Conservation (phyloP, 2,797 vertebrate genomes). For the Malacoraja senta region DNA sequence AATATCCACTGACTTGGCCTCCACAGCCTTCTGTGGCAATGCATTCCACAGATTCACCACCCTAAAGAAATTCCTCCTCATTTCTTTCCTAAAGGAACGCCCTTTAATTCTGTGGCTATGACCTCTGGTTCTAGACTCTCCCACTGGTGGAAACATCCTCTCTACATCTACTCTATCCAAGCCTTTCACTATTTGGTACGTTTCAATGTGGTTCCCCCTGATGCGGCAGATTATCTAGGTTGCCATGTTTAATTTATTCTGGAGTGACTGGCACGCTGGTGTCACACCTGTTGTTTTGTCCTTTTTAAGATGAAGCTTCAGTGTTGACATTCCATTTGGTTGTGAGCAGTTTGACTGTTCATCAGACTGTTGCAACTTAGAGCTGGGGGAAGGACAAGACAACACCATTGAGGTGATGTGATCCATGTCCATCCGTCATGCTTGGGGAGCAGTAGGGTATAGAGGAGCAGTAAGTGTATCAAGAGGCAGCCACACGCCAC, state of each 20-base stretch:
- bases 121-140: too few species aligned
- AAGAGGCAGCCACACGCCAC: not conserved
- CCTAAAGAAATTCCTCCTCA: too few species aligned
- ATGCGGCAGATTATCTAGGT: not conserved
- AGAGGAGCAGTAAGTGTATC: not conserved
- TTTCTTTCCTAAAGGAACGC: too few species aligned
- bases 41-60: too few species aligned
- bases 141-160: too few species aligned
- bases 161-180: too few species aligned
- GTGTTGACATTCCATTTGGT: not conserved
- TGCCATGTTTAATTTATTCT: not conserved
- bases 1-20: too few species aligned
- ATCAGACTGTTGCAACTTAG: not conserved
- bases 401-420: not conserved
- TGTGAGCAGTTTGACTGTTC: not conserved
- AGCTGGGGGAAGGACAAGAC: not conserved
- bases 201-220: too few species aligned
- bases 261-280: not conserved
- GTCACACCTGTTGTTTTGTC: not conserved
- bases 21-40: too few species aligned
- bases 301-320: not conserved
- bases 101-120: too few species aligned
- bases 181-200: too few species aligned
- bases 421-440: not conserved
- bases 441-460: not conserved